phyloP scores from a whole-genome alignment of 2,113 vertebrate genomes.

The Neotoma lepida region DNA sequence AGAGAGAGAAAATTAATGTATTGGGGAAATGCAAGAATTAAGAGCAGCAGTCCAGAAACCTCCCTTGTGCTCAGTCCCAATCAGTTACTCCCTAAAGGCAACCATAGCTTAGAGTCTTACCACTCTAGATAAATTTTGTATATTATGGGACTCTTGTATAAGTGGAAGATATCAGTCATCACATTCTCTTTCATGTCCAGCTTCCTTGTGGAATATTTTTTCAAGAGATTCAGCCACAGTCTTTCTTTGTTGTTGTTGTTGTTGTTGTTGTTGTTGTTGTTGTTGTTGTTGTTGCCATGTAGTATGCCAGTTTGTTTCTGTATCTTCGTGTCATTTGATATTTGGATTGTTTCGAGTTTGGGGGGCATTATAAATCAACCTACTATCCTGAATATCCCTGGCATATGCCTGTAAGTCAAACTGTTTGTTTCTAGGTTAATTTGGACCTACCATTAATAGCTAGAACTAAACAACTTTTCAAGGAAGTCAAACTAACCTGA shows the following conservation, averaged over 20 bases:
- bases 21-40: constrained; percentile 34
- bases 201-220: constrained; percentile 22
- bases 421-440: not conserved
- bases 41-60: constrained; percentile 15
- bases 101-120: constrained; percentile 25
- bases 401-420: not conserved
- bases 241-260: constrained; percentile 12
- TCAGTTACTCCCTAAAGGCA: not conserved
- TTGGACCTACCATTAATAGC: not conserved
- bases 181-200: not conserved
- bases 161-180: constrained; percentile 2
- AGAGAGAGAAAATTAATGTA: constrained; percentile 7
- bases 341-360: not conserved
- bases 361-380: not conserved
- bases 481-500: not conserved
- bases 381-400: not conserved
- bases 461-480: not conserved
- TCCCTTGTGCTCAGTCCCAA: not conserved
- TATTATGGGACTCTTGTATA: not conserved
- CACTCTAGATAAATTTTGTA: constrained; percentile 9
- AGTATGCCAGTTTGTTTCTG: not conserved
- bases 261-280: not conserved
- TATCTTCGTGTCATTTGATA: not conserved
- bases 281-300: not conserved
- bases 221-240: not conserved